These are phyloP conservation scores for Nudaria mundana DNA, from an alignment of 2,888 invertebrate genomes.

Conservation along the genomic window DNA sequence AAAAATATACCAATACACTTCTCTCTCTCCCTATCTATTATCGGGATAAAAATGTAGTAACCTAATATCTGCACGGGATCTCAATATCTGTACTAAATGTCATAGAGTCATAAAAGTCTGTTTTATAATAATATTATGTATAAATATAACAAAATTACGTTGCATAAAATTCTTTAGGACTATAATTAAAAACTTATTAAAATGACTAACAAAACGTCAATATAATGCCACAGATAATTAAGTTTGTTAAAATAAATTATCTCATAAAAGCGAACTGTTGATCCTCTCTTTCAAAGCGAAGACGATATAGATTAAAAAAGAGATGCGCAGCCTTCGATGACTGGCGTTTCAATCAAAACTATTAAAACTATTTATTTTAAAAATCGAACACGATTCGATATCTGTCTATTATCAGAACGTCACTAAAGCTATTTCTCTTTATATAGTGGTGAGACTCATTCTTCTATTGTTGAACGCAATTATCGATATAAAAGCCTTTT, in stretches of 20 bases:
- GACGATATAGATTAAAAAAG: constrained; percentile 13
- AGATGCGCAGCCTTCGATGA: constrained; percentile 37
- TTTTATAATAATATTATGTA: too few species aligned
- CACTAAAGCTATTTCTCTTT: constrained; percentile 38
- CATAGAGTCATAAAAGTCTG: too few species aligned
- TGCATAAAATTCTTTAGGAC: too few species aligned
- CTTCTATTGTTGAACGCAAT: constrained; percentile 44
- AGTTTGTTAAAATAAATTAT: constrained; percentile 10
- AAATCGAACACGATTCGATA: constrained; percentile 42
- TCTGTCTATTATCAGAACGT: constrained; percentile 47
- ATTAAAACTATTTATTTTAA: constrained; percentile 56
- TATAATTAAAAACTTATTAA: not conserved
- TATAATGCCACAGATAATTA: constrained; percentile 1
- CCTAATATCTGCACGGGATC: too few species aligned
- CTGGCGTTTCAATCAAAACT: constrained; percentile 63
- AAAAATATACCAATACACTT: too few species aligned
- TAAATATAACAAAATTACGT: too few species aligned
- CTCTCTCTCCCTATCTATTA: too few species aligned
- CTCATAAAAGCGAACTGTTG: constrained; percentile 6
- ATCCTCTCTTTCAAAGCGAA: constrained; percentile 7
- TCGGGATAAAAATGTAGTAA: too few species aligned
- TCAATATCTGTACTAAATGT: too few species aligned
- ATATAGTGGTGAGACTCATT: constrained; percentile 50
- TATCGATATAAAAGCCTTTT: constrained; percentile 37
- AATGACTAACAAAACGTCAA: too few species aligned